Conservation (phyloP, 2,888 invertebrate genomes). For the Tubulanus polymorphus region DNA sequence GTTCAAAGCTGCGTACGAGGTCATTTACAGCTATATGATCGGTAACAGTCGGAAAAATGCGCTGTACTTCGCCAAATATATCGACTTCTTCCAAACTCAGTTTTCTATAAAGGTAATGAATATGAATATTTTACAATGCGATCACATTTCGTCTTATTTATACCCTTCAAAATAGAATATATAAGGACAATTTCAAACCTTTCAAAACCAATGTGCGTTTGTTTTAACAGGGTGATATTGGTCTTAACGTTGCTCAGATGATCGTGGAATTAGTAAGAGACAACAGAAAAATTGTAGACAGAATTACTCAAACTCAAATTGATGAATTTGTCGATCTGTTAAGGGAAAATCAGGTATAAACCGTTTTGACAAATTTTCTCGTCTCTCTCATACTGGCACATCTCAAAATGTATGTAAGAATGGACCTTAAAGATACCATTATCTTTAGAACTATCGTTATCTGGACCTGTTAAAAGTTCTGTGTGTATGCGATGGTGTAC, state of each 20-base stretch:
- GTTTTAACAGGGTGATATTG: constrained; percentile 47
- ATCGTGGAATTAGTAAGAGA: constrained; percentile 51
- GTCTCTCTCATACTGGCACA: too few relatives aligned
- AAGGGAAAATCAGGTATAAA: constrained; percentile 47
- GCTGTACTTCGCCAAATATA: constrained; percentile 54
- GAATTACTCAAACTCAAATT: constrained; percentile 50
- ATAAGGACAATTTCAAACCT: too few relatives aligned
- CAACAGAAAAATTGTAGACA: constrained; percentile 51
- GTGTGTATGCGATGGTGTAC: constrained; percentile 51
- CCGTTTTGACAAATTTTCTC: too few relatives aligned
- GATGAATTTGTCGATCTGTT: constrained; percentile 47
- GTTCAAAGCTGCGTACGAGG: constrained; percentile 51
- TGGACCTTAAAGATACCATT: too few relatives aligned
- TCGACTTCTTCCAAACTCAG: constrained; percentile 54
- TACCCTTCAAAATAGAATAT: too few relatives aligned
- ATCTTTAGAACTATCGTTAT: constrained; percentile 47
- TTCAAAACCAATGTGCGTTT: background rate
- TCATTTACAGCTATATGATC: constrained; percentile 53
- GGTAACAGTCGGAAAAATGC: constrained; percentile 54
- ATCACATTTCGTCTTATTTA: background rate
- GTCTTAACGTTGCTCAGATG: constrained; percentile 52
- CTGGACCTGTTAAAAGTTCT: constrained; percentile 49
- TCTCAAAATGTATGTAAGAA: too few relatives aligned
- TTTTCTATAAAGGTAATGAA: constrained; percentile 53
- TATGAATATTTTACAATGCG: background rate